Evolutionary conservation across 2,888 invertebrate genomes (phyloP).

Genomic region (Xylota segnis): DNA sequence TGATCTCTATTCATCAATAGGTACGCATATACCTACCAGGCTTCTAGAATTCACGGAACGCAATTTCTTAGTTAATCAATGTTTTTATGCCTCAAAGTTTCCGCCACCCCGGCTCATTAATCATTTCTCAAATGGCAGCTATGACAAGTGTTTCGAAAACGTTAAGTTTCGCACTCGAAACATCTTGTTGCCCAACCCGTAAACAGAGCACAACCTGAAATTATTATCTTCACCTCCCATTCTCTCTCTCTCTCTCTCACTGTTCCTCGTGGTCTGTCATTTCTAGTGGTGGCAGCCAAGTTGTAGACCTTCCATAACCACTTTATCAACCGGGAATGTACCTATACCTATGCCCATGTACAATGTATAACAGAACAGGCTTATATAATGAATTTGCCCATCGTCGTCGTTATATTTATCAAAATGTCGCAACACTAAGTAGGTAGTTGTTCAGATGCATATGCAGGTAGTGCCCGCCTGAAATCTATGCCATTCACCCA

Average conservation of each 20-base stretch:
- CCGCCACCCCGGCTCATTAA: constrained; percentile 34
- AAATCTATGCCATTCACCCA: constrained; percentile 9
- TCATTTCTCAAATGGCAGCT: constrained; percentile 33
- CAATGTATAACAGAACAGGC: not conserved
- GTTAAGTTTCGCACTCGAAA: constrained; percentile 31
- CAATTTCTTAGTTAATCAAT: constrained; percentile 21
- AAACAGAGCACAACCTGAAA: constrained; percentile 35
- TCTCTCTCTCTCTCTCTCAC: no score
- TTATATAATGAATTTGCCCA: constrained; percentile 36
- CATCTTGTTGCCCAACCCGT: constrained; percentile 23
- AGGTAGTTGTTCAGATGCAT: not conserved
- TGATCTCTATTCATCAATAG: not conserved
- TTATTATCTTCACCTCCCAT: not conserved
- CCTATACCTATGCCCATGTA: not conserved
- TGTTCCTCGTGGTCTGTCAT: not conserved
- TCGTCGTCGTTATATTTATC: constrained; percentile 9
- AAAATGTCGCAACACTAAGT: constrained; percentile 19
- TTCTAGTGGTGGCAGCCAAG: not conserved
- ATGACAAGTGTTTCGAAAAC: constrained; percentile 32
- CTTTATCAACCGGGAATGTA: constrained; percentile 19
- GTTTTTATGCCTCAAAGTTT: constrained; percentile 12
- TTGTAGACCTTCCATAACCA: constrained; percentile 52
- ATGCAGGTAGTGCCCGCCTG: not conserved
- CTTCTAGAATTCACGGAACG: not conserved
- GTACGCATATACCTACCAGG: not conserved